phyloP scores from a whole-genome alignment of 2,797 vertebrate genomes.

The Sciurus vulgaris region DNA sequence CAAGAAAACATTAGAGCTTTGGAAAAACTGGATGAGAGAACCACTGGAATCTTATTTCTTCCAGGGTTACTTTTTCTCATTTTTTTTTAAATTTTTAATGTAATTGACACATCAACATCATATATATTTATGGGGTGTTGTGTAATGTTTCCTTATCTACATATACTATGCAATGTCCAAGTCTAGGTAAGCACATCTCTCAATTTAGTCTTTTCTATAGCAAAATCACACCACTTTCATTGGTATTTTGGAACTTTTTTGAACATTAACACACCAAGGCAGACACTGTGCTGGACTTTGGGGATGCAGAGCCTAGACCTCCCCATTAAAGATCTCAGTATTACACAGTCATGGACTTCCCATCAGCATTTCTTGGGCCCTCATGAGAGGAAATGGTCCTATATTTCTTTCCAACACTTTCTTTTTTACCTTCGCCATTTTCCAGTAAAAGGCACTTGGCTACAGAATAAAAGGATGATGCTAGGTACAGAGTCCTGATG shows the following conservation, averaged over 20 bases:
- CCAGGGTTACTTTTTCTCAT: neutral
- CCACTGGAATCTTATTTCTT: neutral
- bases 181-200: neutral
- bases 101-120: neutral
- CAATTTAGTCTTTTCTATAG: neutral
- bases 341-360: neutral
- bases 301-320: neutral
- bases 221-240: neutral
- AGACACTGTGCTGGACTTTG: neutral
- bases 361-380: neutral
- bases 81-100: neutral
- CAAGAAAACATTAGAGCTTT: neutral
- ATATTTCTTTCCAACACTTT: neutral
- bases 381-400: neutral
- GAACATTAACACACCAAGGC: neutral
- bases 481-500: neutral
- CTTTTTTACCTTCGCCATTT: neutral
- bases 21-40: neutral
- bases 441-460: neutral
- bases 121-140: no score
- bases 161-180: neutral
- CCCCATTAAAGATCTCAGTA: neutral
- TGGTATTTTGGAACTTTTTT: neutral
- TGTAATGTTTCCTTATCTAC: neutral
- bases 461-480: neutral